phyloP scores from a whole-genome alignment of 2,113 vertebrate species.

The Oryzias javanicus region DNA sequence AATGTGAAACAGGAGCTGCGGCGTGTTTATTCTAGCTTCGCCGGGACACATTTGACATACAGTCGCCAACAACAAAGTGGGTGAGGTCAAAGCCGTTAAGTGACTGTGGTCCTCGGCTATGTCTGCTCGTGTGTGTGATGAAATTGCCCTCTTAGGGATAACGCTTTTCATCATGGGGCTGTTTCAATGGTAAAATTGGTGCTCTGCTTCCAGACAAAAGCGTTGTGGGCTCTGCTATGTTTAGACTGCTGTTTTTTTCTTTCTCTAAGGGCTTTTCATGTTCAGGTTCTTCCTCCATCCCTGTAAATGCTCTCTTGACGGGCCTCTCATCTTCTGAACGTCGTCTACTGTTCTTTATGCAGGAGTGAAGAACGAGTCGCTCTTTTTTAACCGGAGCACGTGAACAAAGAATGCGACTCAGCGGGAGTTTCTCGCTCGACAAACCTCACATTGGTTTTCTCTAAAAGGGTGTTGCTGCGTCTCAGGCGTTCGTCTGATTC shows the following conservation, averaged over 20 bases:
- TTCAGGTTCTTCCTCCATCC: conserved; percentile 17
- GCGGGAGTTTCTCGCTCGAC: no score
- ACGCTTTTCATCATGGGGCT: conserved; percentile 38
- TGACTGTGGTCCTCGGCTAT: conserved; percentile 18
- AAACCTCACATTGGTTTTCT: no score
- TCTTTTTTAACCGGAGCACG: no score
- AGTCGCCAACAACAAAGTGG: conserved; percentile 35
- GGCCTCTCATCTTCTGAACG: conserved; percentile 16
- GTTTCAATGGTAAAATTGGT: conserved; percentile 40
- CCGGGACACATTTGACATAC: conserved; percentile 34
- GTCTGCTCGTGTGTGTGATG: conserved; percentile 13
- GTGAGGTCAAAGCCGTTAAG: conserved; percentile 47
- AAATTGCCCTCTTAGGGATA: conserved; percentile 39
- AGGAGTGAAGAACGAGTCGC: not conserved
- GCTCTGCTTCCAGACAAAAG: conserved; percentile 45
- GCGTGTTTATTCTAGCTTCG: conserved; percentile 37
- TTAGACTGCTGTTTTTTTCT: conserved; percentile 36
- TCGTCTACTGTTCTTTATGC: conserved; percentile 3
- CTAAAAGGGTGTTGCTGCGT: no score
- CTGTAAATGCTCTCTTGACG: conserved; percentile 34
- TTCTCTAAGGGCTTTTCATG: conserved; percentile 27
- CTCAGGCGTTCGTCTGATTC: no score
- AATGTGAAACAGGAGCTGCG: conserved; percentile 42
- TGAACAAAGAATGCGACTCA: no score
- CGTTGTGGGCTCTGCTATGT: conserved; percentile 51